phyloP scores from a whole-genome alignment of 2,797 vertebrate genomes.

The Syngnathus acus region DNA sequence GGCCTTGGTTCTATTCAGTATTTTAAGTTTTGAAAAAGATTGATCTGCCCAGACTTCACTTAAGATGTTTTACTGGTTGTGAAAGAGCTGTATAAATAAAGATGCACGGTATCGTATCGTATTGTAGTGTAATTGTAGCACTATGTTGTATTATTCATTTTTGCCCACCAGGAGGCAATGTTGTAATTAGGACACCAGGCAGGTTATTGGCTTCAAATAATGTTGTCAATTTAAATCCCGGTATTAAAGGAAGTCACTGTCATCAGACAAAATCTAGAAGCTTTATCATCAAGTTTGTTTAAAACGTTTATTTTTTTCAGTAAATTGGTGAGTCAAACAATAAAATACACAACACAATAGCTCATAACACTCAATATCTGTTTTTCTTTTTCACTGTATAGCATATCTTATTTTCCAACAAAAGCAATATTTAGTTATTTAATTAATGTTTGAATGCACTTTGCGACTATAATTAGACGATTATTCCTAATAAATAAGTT shows the following conservation, averaged over 20 bases:
- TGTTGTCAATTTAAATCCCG: neutral
- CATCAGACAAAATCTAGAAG: neutral
- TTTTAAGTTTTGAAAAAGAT: neutral
- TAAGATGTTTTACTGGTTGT: neutral
- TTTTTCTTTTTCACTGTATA: neutral
- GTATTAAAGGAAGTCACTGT: neutral
- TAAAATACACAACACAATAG: neutral
- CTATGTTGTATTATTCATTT: constrained; percentile 23
- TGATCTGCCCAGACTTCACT: neutral
- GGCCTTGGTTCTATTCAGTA: neutral
- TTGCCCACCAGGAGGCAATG: constrained; percentile 52
- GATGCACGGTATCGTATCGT: too few relatives aligned
- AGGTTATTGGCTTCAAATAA: neutral
- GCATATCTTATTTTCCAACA: neutral
- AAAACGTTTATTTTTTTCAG: neutral
- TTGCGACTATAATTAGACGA: neutral
- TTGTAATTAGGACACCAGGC: constrained; percentile 39
- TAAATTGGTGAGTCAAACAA: neutral
- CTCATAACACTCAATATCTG: neutral
- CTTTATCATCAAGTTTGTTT: neutral
- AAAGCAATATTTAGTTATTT: neutral
- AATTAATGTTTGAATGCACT: neutral
- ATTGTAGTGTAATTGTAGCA: too few relatives aligned
- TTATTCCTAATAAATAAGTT: neutral
- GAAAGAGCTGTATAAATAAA: neutral